A percentile compares a stretch with the other conserved stretches of the same genome.
These are phyloP conservation scores for Myodes glareolus DNA, from an alignment of 2,113 vertebrate genomes.

Conservation along the genomic window DNA sequence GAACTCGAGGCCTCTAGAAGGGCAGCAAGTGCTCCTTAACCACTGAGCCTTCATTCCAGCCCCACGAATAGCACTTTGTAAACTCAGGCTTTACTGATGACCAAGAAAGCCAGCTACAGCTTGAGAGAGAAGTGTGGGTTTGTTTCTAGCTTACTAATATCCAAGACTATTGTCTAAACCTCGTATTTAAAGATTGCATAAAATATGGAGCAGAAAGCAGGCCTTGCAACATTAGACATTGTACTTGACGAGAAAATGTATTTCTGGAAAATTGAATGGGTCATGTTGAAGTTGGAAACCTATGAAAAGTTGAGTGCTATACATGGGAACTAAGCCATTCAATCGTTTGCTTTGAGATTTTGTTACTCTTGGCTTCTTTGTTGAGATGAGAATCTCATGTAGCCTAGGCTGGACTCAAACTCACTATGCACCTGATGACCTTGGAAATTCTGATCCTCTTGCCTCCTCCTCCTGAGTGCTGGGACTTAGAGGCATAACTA, in stretches of 20 bases:
- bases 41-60: background rate
- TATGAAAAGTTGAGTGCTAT: background rate
- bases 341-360: background rate
- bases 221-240: background rate
- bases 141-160: constrained; percentile 21
- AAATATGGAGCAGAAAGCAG: background rate
- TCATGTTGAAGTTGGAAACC: background rate
- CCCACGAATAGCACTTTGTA: background rate
- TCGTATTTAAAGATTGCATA: background rate
- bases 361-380: background rate
- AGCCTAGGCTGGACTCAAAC: background rate
- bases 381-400: background rate
- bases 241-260: background rate
- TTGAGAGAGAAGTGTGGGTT: background rate
- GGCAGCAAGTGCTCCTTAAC: background rate
- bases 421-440: background rate
- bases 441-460: background rate
- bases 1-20: background rate
- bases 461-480: background rate
- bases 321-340: background rate
- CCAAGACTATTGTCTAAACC: background rate
- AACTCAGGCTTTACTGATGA: background rate
- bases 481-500: background rate
- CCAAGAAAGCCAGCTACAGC: background rate
- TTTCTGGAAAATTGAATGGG: background rate